Conservation (phyloP, 2,797 vertebrate genomes). For the Cirrhinus molitorella region DNA sequence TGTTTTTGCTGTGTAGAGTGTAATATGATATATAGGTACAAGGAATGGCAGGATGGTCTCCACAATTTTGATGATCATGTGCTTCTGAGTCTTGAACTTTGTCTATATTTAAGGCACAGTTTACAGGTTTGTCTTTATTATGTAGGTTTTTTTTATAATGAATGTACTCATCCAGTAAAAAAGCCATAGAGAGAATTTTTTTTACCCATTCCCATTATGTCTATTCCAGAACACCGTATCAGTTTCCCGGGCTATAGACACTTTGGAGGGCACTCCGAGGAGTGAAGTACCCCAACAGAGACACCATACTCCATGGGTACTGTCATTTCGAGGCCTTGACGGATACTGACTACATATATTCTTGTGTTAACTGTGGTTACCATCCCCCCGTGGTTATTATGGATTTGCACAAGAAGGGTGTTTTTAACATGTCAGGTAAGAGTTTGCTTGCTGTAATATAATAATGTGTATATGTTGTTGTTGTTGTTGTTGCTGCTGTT, state of each 20-base stretch:
- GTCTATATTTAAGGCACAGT: conserved; percentile 26
- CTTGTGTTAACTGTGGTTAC: conserved; percentile 35
- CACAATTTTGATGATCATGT: conserved; percentile 34
- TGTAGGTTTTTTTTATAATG: not conserved
- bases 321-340: conserved; percentile 39
- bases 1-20: no score
- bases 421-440: conserved; percentile 33
- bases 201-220: not conserved
- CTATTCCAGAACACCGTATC: conserved; percentile 3
- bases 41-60: conserved; percentile 40
- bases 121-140: conserved; percentile 29
- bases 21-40: conserved; percentile 19
- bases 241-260: conserved; percentile 23
- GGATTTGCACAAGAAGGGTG: conserved; percentile 13
- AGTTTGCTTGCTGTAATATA: no score
- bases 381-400: conserved; percentile 22
- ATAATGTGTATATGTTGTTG: no score
- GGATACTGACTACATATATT: conserved; percentile 2
- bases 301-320: conserved; percentile 25
- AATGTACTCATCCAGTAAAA: not conserved
- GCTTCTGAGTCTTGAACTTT: conserved; percentile 16
- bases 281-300: not conserved
- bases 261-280: conserved; percentile 6
- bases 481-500: no score
- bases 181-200: not conserved